phyloP scores from a whole-genome alignment of 2,113 vertebrate species.

The Dendropsophus ebraccatus region DNA sequence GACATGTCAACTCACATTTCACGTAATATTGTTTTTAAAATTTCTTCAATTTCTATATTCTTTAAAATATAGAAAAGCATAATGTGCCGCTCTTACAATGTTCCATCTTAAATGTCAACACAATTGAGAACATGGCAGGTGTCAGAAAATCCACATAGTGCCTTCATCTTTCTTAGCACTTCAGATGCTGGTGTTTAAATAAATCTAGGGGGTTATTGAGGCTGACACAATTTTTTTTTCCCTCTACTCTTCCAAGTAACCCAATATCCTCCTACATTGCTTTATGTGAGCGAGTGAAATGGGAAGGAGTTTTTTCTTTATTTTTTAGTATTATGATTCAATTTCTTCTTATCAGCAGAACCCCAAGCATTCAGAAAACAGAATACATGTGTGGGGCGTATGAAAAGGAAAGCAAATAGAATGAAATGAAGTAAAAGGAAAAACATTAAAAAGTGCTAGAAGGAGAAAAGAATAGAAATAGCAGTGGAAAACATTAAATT shows the following conservation, averaged over 20 bases:
- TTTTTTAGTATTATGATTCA: slow-evolving; percentile 32
- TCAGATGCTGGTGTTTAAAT: slow-evolving; percentile 34
- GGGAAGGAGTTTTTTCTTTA: background rate
- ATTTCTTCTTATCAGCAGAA: slow-evolving; percentile 45
- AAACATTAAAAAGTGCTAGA: background rate
- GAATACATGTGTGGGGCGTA: slow-evolving; percentile 23
- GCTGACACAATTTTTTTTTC: slow-evolving; percentile 3
- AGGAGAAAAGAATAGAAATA: slow-evolving; percentile 33
- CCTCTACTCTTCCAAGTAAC: background rate
- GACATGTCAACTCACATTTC: slow-evolving; percentile 21
- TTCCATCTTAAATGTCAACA: slow-evolving; percentile 51
- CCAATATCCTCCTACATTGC: background rate
- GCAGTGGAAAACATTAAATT: slow-evolving; percentile 38
- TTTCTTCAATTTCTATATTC: background rate
- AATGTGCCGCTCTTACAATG: background rate
- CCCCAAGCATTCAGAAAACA: slow-evolving; percentile 62
- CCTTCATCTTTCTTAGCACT: slow-evolving; percentile 42
- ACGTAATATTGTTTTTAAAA: slow-evolving; percentile 37
- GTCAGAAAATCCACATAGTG: slow-evolving; percentile 29
- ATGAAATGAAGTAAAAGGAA: slow-evolving; percentile 26
- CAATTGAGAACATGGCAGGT: slow-evolving; percentile 42
- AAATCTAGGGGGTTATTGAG: slow-evolving; percentile 38
- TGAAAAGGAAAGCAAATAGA: slow-evolving; percentile 13
- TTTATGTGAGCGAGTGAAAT: background rate
- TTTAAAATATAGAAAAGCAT: background rate